Evolutionary conservation across 2,797 vertebrate genomes (phyloP).

Genomic region (Poeciliopsis paucimaculata): DNA sequence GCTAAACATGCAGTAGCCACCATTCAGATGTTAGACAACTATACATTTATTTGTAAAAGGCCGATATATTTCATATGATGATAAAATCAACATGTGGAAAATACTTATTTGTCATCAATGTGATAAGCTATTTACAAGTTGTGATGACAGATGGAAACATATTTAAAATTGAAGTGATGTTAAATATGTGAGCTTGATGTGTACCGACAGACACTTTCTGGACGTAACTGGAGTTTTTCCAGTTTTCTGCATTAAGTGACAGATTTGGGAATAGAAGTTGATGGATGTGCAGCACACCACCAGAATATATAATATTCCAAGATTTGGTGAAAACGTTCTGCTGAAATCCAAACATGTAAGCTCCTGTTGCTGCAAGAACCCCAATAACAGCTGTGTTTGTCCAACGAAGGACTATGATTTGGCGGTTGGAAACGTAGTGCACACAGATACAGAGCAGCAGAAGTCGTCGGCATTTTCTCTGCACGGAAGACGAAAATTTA

Average conservation of each 20-base stretch:
- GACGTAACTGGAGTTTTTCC: background rate
- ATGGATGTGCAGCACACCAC: background rate
- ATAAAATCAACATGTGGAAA: background rate
- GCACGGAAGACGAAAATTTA: slow-evolving; percentile 10
- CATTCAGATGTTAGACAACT: background rate
- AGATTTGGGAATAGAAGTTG: background rate
- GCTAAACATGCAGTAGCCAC: background rate
- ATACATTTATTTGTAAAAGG: background rate
- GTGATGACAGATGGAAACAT: background rate
- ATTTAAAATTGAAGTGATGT: background rate
- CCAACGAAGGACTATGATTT: background rate
- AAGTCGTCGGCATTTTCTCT: background rate
- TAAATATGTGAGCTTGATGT: background rate
- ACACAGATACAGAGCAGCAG: background rate
- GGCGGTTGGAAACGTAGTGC: background rate
- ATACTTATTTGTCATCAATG: background rate
- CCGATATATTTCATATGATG: background rate
- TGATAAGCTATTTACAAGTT: background rate
- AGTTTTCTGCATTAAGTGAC: background rate
- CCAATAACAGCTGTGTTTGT: background rate
- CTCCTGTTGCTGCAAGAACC: background rate
- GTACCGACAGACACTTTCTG: background rate
- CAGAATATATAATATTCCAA: background rate
- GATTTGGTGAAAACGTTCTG: background rate
- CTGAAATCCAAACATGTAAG: background rate